Base-by-base conservation (phyloP, 2,888 invertebrate species). In the Clostera curtula region DNA sequence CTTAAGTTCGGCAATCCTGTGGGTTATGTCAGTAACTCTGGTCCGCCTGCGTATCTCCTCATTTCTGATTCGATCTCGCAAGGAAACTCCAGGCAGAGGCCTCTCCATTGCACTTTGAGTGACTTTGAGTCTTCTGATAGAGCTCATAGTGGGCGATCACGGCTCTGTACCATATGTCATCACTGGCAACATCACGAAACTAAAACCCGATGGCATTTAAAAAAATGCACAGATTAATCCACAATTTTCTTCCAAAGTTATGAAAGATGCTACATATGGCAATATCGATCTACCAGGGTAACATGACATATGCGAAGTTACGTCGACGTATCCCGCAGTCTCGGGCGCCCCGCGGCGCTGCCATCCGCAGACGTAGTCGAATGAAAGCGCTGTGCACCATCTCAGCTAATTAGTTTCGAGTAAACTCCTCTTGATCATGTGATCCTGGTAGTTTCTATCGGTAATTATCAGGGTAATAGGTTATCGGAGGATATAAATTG, bases 371-470 rank as follows among this genome's bases (percentile, higher is more conserved):
- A 42, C 59, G 49, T 42, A 39, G 29, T 33, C 36, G 42, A 33
- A 45, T 49, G 46, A 49, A 44, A 48, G 43, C 50, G 40, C 31
- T 43, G 40, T 43, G 31, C 38, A 50, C 19, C 24, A 37, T 49
- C 48, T 40, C 46, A 40, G 37, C 49, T 50, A 50, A 50, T 50
- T 50, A 50, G 46, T 50, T 50, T 42, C 46, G 46, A 49, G 42
- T 49, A 38, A 49, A 64, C 67, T 65, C 60, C 59, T 59, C 56
- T 65, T 59, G 62, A 70, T 71, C 68, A 71, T 75, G 68, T 55
- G 49, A 54, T 54, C 62, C 61, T 61, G 60, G 66, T 68, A 59
- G 43, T 50, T 53, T 44, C 35, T 37, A 49, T 49, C 12, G 13
- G 16, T 27, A 16, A 24, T 15, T 8, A 24, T 24, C 16, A 11